Conservation (phyloP, 1,140 invertebrate genomes). For the Phymorhynchus buccinoides region DNA sequence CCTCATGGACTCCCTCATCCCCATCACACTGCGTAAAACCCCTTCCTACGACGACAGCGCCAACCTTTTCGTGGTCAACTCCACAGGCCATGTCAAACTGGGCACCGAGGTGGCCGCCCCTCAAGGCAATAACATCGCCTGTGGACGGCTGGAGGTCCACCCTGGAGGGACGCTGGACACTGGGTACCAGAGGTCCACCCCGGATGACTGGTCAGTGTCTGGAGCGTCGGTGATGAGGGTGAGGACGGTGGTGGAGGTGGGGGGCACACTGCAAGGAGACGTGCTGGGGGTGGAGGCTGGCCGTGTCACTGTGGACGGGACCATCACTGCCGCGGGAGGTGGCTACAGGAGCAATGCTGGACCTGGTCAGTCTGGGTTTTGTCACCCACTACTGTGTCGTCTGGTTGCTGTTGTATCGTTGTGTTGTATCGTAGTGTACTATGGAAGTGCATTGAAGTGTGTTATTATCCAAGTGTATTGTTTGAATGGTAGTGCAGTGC, state of each 20-base stretch:
- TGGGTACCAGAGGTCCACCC: constrained; percentile 27
- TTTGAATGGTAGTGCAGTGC: too few species aligned
- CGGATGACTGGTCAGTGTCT: constrained; percentile 7
- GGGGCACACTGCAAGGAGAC: constrained; percentile 29
- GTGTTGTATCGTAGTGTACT: too few species aligned
- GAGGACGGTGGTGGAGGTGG: constrained; percentile 24
- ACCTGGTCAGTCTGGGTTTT: constrained; percentile 47
- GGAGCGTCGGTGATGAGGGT: background rate
- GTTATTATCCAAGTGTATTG: too few species aligned
- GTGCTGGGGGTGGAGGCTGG: background rate
- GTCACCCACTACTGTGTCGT: background rate
- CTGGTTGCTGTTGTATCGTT: too few species aligned
- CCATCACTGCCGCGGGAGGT: background rate
- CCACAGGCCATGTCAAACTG: constrained; percentile 35
- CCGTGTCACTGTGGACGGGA: constrained; percentile 29
- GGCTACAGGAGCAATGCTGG: constrained; percentile 39
- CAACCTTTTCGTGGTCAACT: constrained; percentile 39
- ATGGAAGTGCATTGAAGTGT: too few species aligned
- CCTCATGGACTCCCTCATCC: constrained; percentile 35
- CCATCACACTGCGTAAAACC: constrained; percentile 33
- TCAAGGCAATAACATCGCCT: background rate
- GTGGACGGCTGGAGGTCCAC: constrained; percentile 23
- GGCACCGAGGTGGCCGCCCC: background rate
- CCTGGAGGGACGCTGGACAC: constrained; percentile 27
- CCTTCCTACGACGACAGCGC: constrained; percentile 42